Base-by-base conservation (phyloP, 2,113 vertebrate genomes). In the Desmodus rotundus region DNA sequence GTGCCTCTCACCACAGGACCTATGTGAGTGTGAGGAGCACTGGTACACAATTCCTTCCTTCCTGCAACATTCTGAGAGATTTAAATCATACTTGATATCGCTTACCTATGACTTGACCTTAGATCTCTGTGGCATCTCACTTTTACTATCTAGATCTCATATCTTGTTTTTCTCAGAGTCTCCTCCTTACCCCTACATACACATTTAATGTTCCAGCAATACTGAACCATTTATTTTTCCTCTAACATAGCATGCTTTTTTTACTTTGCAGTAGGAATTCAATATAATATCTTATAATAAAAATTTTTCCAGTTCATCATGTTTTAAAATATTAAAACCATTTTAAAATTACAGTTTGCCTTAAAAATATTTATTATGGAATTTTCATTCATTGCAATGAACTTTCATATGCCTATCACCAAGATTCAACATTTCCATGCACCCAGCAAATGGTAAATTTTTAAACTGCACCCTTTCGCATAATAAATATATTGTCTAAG, bases 291-390 rank as follows among this genome's bases (percentile, higher is more conserved):
- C 85, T 87, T 41, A 58, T 52, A 85, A 94, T 26, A 77, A 91
- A 89, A 72, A 2, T 38, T 36, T 28, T 28, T 81, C 36, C 26
- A 93, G n/a, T 83, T 88, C 24, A 61, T 41, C 65, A 68, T 68
- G 17, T 45, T 96, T 92, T 89, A 19, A 22, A 91, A 93, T 14
- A 82, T 7, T 65, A 15, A 89, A 93, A 84, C 7, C 28, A 87
- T 17, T 89, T 73, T 93, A 70, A 85, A 76, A 56, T 52, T 5
- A 86, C 86, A 3, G 19, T 78, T 86, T 67, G 13, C 38, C 81
- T 92, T 92, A 45, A 61, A 95, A 81, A 61, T 17, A 54, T 65
- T 96, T 72, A 77, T 86, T 81, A 63, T 43, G 24, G 93, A 63
- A 58, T 31, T 89, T 92, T 72, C 43, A 84, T 24, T 52, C 3